Conservation (phyloP, 2,113 vertebrate genomes). For the Pomatostomus ruficeps region DNA sequence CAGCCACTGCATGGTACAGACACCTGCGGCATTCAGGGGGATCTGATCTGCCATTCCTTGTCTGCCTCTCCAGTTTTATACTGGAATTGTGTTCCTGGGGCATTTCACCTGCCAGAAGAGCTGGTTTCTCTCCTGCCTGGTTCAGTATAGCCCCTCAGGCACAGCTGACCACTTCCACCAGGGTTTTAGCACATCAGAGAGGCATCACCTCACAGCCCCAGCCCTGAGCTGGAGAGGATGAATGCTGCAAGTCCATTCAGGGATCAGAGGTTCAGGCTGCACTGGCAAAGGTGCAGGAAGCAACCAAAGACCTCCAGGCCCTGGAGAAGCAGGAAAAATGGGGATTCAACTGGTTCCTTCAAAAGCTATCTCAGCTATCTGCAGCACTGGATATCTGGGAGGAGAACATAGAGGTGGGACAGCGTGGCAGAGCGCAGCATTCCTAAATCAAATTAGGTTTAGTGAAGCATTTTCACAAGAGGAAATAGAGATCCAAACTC, state of each 20-base stretch:
- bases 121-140: not conserved
- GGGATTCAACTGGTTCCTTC: not conserved
- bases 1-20: not conserved
- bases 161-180: not conserved
- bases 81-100: not conserved
- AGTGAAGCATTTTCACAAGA: not conserved
- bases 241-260: not conserved
- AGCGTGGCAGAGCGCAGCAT: accelerated
- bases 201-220: not conserved
- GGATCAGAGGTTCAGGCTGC: not conserved
- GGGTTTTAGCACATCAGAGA: not conserved
- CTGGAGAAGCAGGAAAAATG: not conserved
- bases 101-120: not conserved
- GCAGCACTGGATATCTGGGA: not conserved
- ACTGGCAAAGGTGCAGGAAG: not conserved
- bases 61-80: not conserved
- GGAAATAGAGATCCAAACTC: not conserved
- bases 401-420: not conserved
- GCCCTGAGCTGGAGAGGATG: not conserved
- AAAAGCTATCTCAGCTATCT: not conserved
- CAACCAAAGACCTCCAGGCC: not conserved
- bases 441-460: not conserved
- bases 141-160: not conserved
- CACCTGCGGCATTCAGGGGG: not conserved
- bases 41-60: not conserved